Evolutionary conservation across 2,113 vertebrate species (phyloP).

Genomic region (Hemibagrus wyckioides): DNA sequence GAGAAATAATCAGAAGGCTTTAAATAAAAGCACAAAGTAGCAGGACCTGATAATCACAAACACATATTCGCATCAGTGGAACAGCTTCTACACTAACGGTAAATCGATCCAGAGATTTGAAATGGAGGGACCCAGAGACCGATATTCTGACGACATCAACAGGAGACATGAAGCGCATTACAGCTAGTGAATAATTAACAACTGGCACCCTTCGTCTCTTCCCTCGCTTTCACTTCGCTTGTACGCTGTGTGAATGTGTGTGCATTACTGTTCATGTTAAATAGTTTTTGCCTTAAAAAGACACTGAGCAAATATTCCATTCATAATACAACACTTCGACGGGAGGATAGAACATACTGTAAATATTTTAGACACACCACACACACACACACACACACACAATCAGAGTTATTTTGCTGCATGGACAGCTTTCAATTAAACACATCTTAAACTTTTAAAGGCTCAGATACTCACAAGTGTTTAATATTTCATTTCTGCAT

Average conservation of each 20-base stretch:
- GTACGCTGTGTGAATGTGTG: neutral
- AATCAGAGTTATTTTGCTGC: neutral
- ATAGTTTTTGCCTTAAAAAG: neutral
- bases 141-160: conserved; percentile 9
- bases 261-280: neutral
- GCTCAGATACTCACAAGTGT: neutral
- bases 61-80: neutral
- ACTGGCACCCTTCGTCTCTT: neutral
- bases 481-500: neutral
- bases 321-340: neutral
- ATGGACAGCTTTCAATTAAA: neutral
- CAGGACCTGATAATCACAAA: neutral
- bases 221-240: neutral
- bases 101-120: conserved; percentile 14
- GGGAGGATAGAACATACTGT: neutral
- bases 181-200: conserved; percentile 38
- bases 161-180: conserved; percentile 32
- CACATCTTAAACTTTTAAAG: neutral
- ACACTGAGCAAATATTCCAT: neutral
- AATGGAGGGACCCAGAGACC: neutral
- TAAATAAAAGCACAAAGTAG: neutral
- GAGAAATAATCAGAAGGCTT: neutral
- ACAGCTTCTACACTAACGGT: neutral
- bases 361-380: neutral
- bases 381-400: neutral